Evolutionary conservation across 2,888 invertebrate species (phyloP), one percentile per base, ranked within the genome.

Genomic region (Nomada fabriciana): DNA sequence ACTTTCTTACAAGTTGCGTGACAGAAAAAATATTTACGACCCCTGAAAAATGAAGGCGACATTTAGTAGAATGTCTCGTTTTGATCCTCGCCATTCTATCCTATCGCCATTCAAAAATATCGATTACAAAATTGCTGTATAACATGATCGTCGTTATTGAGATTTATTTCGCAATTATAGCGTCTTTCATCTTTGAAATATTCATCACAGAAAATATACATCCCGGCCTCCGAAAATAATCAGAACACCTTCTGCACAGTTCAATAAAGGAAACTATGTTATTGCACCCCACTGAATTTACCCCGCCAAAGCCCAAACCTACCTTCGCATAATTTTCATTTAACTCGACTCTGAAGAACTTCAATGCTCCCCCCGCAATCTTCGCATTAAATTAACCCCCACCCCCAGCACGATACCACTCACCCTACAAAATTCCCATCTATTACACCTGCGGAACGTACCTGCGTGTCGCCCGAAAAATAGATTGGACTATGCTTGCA

Each of bases 191-290:
- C 15, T 57, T 13, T 18, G 15, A 4, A 25, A 57, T 5, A 25
- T 57, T 60, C 59, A 10, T 60, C 59, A 60, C 59, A 60, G 59
- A 60, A 60, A 60, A 36, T 3, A 7, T 29, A 18, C 18, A 11
- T 1, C 2, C 1, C 29, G 10, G 1, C 29, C 2, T 0, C 18
- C 2, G 18, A 60, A 36, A 36, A 29, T 9, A 4, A 25, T 18
- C 18, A 5, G 7, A 29, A 59, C 15, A 5, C 18, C 11, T 9
- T 3, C 1, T 10, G 11, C n/a, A 10, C 2, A 15, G 1, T n/a
- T 5, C 25, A 47, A 23, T 15, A 25, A 64, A n/a, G 18, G 2
- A n/a, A 18, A 36, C 18, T 18, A 60, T 36, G 1, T 9, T 2
- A 18, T 1, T 4, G 25, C 50, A 50, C 29, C 63, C n/a, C 13